phyloP scores from a whole-genome alignment of 2,888 invertebrate species.

The Schizotus pectinicornis region DNA sequence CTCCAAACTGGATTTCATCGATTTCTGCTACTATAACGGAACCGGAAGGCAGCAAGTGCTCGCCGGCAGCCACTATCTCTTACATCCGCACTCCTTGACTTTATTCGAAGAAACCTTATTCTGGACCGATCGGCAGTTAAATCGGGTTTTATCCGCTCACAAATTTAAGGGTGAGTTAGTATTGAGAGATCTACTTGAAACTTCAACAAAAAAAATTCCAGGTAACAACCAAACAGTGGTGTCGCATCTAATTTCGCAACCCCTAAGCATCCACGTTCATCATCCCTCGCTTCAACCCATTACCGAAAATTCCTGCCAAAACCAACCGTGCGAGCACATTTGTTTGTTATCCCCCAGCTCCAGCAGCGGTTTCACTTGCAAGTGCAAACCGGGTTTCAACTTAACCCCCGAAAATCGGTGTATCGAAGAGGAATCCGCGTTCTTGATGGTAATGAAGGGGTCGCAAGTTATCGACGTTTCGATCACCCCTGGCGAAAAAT shows the following conservation, averaged over 20 bases:
- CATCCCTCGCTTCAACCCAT: conserved; percentile 93
- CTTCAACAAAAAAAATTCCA: conserved; percentile 14
- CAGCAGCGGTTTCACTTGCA: conserved; percentile 78
- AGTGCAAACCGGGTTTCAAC: conserved; percentile 89
- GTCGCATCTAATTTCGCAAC: conserved; percentile 92
- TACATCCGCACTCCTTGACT: conserved; percentile 94
- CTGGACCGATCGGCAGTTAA: conserved; percentile 95
- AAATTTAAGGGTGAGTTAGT: conserved; percentile 71
- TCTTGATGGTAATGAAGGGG: conserved; percentile 88
- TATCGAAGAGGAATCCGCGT: conserved; percentile 84
- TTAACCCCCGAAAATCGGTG: conserved; percentile 72
- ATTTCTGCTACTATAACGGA: conserved; percentile 97
- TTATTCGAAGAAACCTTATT: conserved; percentile 96
- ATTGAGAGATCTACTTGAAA: not conserved
- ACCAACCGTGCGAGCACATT: conserved; percentile 82
- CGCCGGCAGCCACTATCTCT: conserved; percentile 86
- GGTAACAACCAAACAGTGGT: conserved; percentile 93
- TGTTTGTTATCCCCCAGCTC: conserved; percentile 86
- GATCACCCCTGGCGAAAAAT: conserved; percentile 75
- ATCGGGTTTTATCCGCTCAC: conserved; percentile 87
- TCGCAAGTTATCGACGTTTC: conserved; percentile 88
- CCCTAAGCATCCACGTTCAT: conserved; percentile 92
- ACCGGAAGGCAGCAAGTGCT: conserved; percentile 86
- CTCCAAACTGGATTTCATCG: conserved; percentile 96
- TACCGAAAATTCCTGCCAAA: conserved; percentile 77